Evolutionary conservation across 2,797 vertebrate genomes (phyloP).

Genomic region (Tapirus indicus): DNA sequence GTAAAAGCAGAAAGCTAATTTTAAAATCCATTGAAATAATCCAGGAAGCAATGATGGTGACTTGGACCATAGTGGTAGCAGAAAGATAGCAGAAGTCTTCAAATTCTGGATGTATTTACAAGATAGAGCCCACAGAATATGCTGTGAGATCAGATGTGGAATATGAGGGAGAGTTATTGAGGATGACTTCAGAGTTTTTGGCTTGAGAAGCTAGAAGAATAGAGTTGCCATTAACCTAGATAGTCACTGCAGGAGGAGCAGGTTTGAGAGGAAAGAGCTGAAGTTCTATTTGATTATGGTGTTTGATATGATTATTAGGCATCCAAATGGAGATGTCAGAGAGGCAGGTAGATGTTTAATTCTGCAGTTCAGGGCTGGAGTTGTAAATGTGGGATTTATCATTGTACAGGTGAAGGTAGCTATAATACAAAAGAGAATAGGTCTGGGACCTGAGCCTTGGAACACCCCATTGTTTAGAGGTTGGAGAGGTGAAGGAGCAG

Average conservation of each 20-base stretch:
- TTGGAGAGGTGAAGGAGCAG: neutral
- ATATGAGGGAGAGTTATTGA: neutral
- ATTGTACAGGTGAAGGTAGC: neutral
- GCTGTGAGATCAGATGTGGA: neutral
- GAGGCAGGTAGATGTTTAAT: neutral
- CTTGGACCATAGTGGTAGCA: neutral
- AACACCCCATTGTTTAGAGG: neutral
- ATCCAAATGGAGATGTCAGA: neutral
- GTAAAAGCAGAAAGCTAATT: neutral
- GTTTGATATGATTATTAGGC: neutral
- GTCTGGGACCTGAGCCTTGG: neutral
- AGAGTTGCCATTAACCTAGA: neutral
- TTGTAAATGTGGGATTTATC: neutral
- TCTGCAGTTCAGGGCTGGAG: neutral
- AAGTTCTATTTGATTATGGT: neutral
- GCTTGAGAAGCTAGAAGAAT: neutral
- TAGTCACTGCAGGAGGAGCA: neutral
- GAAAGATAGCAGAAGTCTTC: neutral
- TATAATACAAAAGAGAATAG: neutral
- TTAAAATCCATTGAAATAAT: slow-evolving; percentile 42
- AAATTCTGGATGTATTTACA: neutral
- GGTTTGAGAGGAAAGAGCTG: neutral
- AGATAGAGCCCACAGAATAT: neutral
- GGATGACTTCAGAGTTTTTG: neutral
- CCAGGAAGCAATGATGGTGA: neutral